Evolutionary conservation across 2,113 vertebrate species (phyloP), one percentile per base, ranked within the genome.

Genomic region (Callithrix jacchus): DNA sequence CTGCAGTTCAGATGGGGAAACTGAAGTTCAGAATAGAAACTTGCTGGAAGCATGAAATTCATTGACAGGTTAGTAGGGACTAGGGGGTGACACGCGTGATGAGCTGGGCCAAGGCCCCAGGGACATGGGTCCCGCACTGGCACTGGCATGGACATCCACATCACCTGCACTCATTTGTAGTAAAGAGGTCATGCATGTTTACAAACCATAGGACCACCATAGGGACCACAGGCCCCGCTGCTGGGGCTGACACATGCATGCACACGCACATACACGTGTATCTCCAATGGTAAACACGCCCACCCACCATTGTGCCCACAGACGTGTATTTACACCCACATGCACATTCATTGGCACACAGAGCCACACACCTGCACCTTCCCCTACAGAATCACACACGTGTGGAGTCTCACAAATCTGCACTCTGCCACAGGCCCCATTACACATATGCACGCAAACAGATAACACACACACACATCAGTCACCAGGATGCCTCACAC

Each of bases 71-170:
- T 30, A 30, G 79, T 16, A 27, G 10, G 54, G 20, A 37, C 6
- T 0, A 0, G 21, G 0, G 25, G 56, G 7, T 47, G 47, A 71
- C 17, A 20, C 71, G 1, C 0, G 12, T n/a, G 49, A 61, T 0
- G 7, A 94, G 54, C 37, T 52, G 10, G 66, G 2, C 54, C 61
- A 32, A 42, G 56, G 12, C 14, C 49, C n/a, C 49, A 79, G 49
- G 49, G 13, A 49, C 49, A 49, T 49, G 49, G 49, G 49, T 49
- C 0, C 0, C 16, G 13, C 35, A 23, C 18, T 2, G 25, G 61
- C 77, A 61, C 7, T 5, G 21, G 7, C n/a, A 20, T 4, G 2
- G 20, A 3, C 58, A 42, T 37, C 30, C 54, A 32, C 23, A 7
- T 74, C 30, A 2, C 0, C 0, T 70, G 54, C 2, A 5, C 47